These are phyloP conservation scores for Acanthisitta chloris DNA, from an alignment of 2,113 vertebrate species.

Conservation along the genomic window DNA sequence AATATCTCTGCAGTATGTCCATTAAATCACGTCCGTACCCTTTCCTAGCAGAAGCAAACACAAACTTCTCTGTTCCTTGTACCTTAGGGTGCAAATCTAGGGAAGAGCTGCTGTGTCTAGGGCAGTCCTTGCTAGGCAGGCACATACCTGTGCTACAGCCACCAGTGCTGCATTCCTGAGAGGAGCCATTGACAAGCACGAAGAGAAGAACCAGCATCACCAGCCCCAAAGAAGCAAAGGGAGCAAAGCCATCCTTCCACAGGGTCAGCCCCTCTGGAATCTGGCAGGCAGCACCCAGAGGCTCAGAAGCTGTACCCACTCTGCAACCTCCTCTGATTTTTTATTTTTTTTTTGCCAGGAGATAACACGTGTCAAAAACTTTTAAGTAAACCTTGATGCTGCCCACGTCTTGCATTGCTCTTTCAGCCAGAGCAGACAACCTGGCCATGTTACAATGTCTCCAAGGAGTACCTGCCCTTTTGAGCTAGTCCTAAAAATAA, in stretches of 20 bases:
- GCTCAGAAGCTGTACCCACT: background rate
- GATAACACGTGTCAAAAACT: background rate
- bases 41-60: background rate
- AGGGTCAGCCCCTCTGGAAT: background rate
- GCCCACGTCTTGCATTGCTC: background rate
- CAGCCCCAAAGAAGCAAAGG: background rate
- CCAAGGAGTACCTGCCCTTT: slow-evolving; percentile 35
- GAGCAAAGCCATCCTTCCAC: background rate
- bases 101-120: background rate
- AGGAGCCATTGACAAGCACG: accelerated
- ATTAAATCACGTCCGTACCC: background rate
- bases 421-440: background rate
- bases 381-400: background rate
- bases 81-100: accelerated
- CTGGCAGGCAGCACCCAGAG: accelerated
- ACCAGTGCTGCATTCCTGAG: accelerated
- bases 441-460: background rate
- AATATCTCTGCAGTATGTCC: background rate
- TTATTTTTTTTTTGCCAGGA: background rate
- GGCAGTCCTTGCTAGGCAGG: background rate
- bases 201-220: background rate
- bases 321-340: background rate
- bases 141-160: background rate
- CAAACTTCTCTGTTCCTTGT: background rate
- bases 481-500: slow-evolving; percentile 30